Conservation (phyloP, 2,113 vertebrate genomes). For the Romanogobio albipinnatus region DNA sequence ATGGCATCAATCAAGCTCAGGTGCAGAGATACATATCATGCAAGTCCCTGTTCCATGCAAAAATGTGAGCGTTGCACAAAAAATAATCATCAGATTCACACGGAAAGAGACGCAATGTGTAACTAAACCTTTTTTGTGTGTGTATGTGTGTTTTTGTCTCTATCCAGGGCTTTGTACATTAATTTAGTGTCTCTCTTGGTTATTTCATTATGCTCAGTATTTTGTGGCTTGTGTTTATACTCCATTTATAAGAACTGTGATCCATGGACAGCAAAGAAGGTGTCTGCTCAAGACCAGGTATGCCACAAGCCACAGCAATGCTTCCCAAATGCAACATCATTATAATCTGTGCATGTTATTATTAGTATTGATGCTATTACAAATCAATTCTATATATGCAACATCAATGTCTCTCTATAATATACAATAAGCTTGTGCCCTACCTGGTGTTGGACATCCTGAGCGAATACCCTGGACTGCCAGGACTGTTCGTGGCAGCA, state of each 20-base stretch:
- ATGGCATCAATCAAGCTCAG: conserved; percentile 92
- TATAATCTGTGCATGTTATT: neutral
- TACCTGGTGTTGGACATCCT: conserved; percentile 81
- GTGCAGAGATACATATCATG: conserved; percentile 96
- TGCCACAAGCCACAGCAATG: neutral
- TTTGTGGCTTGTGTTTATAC: conserved; percentile 87
- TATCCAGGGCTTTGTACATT: conserved; percentile 86
- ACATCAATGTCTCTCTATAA: neutral
- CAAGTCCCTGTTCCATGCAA: conserved; percentile 87
- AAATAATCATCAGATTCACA: neutral
- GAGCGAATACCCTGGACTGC: conserved; percentile 75
- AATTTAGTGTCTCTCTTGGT: conserved; percentile 89
- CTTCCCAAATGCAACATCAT: neutral
- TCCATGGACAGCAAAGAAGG: conserved; percentile 81
- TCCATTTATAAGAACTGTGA: conserved; percentile 91
- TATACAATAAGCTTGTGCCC: conserved; percentile 76
- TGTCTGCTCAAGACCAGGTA: conserved; percentile 90
- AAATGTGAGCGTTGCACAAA: conserved; percentile 80
- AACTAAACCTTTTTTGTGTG: neutral
- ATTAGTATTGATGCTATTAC: neutral
- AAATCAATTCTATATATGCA: neutral
- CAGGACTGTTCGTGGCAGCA: conserved; percentile 83
- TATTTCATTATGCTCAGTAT: conserved; percentile 78
- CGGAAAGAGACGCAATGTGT: neutral
- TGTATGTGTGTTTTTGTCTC: neutral